Evolutionary conservation across 2,888 invertebrate genomes (phyloP).

Genomic region (Siphlonurus alternatus): DNA sequence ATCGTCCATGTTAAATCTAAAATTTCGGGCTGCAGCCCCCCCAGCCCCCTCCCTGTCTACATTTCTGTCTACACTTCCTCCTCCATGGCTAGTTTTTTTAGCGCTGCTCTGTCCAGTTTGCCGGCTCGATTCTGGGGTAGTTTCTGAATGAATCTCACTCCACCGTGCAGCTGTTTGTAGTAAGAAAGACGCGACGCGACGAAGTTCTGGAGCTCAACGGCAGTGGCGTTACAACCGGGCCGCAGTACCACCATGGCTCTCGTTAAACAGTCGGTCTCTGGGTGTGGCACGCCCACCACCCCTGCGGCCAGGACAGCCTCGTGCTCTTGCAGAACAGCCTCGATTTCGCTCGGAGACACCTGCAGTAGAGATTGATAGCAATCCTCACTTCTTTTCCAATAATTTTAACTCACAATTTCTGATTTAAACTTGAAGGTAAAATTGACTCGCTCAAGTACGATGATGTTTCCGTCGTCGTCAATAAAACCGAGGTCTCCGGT

Average conservation of each 20-base stretch:
- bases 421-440: slow-evolving; percentile 7
- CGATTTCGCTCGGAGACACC: neutral
- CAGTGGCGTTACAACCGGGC: neutral
- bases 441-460: slow-evolving; percentile 4
- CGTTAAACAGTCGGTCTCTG: neutral
- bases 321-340: neutral
- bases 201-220: neutral
- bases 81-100: neutral
- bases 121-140: slow-evolving; percentile 7
- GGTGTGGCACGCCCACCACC: neutral
- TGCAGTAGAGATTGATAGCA: too few relatives aligned
- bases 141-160: slow-evolving; percentile 1
- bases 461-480: slow-evolving; percentile 7
- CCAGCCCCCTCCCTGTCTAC: too few relatives aligned
- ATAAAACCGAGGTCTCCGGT: slow-evolving; percentile 9
- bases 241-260: neutral
- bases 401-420: neutral
- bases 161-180: slow-evolving; percentile 8
- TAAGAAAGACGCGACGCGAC: neutral
- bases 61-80: too few relatives aligned
- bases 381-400: too few relatives aligned
- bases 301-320: neutral
- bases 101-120: slow-evolving; percentile 7
- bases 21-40: too few relatives aligned
- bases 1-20: too few relatives aligned